Base-by-base conservation (phyloP, 2,797 vertebrate genomes). In the Todus mexicanus region DNA sequence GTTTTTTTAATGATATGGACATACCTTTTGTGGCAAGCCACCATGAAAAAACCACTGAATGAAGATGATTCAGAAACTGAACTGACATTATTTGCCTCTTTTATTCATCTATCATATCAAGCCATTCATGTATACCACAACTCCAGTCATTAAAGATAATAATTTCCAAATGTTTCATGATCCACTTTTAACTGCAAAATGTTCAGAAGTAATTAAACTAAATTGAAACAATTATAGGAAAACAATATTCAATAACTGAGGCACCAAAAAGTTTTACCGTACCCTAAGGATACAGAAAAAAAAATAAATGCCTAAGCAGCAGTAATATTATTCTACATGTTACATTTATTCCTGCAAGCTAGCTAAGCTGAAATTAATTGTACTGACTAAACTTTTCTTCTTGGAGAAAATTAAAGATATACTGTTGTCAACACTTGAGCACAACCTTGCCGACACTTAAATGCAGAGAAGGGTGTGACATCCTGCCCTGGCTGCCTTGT, bases 401-500 rank as follows among this genome's bases (percentile, higher is more conserved):
- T 97, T 94, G 64, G 94, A 97, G 97, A 98, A 98, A 98, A 98
- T 98, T 98, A 98, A 98, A 98, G 97, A 98, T 98, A 97, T 97
- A 97, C 98, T 98, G 97, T 98, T 98, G 97, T 98, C 97, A 98
- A 98, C 98, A 98, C 98, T 98, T 98, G 97, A 98, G 97, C 97
- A 97, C 97, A 98, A 98, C 98, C 98, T 98, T 97, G 94, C 97
- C 89, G 97, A 98, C 98, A 98, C 98, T 98, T 98, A 98, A 98
- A 97, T 63, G 97, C 97, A 98, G 96, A 97, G 94, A 97, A 98
- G 98, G 98, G 98, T 98, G 98, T 98, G 98, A 98, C 98, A 99
- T 99, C 98, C 98, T 98, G 98, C 98, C 98, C 98, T 97, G 97
- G 96, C 98, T 98, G 98, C 98, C 98, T 98, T 92, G 95, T 33